Conservation (phyloP, 2,113 vertebrate species). For the Etheostoma cragini region DNA sequence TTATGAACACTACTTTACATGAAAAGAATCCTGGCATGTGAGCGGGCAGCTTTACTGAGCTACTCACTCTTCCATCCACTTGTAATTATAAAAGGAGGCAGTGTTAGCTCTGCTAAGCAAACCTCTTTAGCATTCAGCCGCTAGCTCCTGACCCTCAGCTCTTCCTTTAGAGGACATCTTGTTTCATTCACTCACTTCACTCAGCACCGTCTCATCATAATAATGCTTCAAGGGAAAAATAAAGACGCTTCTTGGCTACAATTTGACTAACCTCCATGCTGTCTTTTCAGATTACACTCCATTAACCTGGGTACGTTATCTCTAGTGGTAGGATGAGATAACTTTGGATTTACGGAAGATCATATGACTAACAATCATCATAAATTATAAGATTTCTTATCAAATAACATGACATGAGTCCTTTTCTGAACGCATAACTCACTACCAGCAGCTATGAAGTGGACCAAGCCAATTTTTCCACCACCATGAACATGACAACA, state of each 20-base stretch:
- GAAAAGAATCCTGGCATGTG: constrained; percentile 37
- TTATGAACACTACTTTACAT: constrained; percentile 3
- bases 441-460: constrained; percentile 24
- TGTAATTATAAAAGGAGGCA: constrained; percentile 59
- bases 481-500: constrained; percentile 51
- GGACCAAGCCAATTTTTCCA: constrained; percentile 52
- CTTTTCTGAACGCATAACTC: constrained; percentile 44
- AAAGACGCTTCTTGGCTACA: constrained; percentile 17
- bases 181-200: constrained; percentile 50
- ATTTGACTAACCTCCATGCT: constrained; percentile 23
- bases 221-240: constrained; percentile 12
- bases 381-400: constrained; percentile 25
- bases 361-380: too few relatives aligned
- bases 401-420: constrained; percentile 44
- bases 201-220: constrained; percentile 50
- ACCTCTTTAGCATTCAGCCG: constrained; percentile 69
- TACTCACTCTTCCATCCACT: constrained; percentile 39
- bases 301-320: neutral
- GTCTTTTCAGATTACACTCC: constrained; percentile 10
- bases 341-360: neutral
- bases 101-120: constrained; percentile 55
- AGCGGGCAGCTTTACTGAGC: constrained; percentile 29
- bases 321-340: neutral
- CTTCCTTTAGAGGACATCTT: constrained; percentile 60
- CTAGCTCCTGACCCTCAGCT: constrained; percentile 56